Evolutionary conservation across 2,797 vertebrate genomes (phyloP).

Genomic region (Todus mexicanus): DNA sequence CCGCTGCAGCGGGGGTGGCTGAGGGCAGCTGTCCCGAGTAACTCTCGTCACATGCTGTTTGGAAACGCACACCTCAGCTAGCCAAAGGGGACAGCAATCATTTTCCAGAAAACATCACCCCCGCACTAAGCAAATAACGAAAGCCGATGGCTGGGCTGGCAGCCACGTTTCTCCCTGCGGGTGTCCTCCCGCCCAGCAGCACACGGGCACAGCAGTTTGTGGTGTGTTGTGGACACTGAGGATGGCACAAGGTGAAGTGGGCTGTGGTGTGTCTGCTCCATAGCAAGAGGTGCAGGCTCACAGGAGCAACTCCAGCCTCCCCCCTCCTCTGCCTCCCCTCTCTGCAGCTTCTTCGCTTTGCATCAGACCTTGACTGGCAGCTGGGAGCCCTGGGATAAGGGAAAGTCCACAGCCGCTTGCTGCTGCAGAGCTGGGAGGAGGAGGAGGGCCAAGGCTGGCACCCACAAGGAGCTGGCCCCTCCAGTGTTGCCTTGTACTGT

Average conservation of each 20-base stretch:
- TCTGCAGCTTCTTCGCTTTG: background rate
- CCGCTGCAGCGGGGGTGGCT: background rate
- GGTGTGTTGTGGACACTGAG: background rate
- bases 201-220: background rate
- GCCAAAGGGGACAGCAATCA: background rate
- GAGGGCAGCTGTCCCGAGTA: background rate
- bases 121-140: background rate
- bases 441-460: background rate
- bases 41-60: background rate
- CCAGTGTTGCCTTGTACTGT: background rate
- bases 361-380: rapidly evolving
- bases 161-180: background rate
- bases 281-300: background rate
- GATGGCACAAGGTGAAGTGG: background rate
- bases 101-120: background rate
- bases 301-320: background rate
- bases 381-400: background rate
- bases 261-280: rapidly evolving
- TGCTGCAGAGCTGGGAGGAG: background rate
- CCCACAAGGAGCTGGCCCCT: background rate
- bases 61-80: background rate
- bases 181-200: rapidly evolving
- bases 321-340: background rate
- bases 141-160: background rate
- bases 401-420: background rate